Base-by-base conservation (phyloP, 2,888 invertebrate genomes). In the Pollenia griseotomentosa region DNA sequence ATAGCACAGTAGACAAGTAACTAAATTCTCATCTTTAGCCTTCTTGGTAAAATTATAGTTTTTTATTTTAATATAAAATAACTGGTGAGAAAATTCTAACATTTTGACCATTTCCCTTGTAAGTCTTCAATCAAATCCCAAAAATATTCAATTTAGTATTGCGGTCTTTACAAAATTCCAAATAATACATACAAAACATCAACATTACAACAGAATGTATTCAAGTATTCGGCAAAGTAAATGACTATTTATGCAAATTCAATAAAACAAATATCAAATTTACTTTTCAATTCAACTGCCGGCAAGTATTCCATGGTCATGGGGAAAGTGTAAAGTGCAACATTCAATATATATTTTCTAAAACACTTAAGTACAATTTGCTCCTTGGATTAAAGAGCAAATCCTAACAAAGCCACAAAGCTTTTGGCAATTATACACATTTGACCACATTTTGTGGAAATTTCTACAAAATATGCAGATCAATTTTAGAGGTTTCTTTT, bases 371-470 rank as follows among this genome's bases (percentile, higher is more conserved):
- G 6, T 3, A 53, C 70, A 70, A 23, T 46, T 44, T 74, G 6
- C 42, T 59, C 8, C 23, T 8, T 7, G 59, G 40, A 77, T 53
- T 53, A 11, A 48, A 68, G 23, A 63, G 68, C 65, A 81, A 87
- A 87, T 83, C 81, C 78, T 66, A 57, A 40, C 63, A 57, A 63
- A 77, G 77, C 87, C 87, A 46, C 84, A 87, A 87, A 84, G 61
- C 87, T 78, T 82, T 80, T 70, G 81, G 33, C 81, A 87, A 84
- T 87, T 87, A 87, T 87, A 84, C 84, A 87, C 84, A 78, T 63
- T 84, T 74, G 51, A 81, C 87, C 84, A 81, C 73, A 82, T 53
- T 78, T 74, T 53, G 33, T 46, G 81, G 42, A 79, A 81, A 83
- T 74, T 75, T 74, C 73, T 74, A 16, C 65, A 23, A 83, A 70